Percentiles rank a stretch among this genome's conserved stretches.
These are phyloP conservation scores for Hydrotaea cyrtoneurina DNA, from an alignment of 2,888 invertebrate species.

Conservation along the genomic window DNA sequence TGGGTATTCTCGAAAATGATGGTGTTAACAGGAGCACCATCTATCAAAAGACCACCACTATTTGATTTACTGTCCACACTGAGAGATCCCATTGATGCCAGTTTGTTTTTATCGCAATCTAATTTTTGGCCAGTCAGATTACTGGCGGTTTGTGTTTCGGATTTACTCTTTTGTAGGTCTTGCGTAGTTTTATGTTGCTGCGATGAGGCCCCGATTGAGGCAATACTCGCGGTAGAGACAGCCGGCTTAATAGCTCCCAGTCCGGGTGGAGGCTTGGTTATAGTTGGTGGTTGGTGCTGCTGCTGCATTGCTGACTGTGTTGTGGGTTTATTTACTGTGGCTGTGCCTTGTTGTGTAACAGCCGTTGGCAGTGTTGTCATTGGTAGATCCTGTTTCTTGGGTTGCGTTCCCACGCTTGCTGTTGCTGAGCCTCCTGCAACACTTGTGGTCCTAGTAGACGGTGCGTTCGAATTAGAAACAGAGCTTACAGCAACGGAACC, in stretches of 20 bases:
- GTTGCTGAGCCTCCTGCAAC: not conserved
- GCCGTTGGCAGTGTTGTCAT: slow-evolving; percentile 70
- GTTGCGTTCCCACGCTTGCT: slow-evolving; percentile 15
- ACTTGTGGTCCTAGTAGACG: slow-evolving; percentile 47
- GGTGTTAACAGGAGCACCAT: slow-evolving; percentile 91
- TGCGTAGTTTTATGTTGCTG: slow-evolving; percentile 62
- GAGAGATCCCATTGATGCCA: slow-evolving; percentile 42
- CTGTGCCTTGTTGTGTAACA: slow-evolving; percentile 62
- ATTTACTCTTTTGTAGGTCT: slow-evolving; percentile 62
- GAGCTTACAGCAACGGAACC: slow-evolving; percentile 7
- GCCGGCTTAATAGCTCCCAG: slow-evolving; percentile 80
- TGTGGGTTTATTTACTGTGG: slow-evolving; percentile 56
- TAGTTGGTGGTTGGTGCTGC: slow-evolving; percentile 71
- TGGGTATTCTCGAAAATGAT: slow-evolving; percentile 96
- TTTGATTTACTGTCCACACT: slow-evolving; percentile 46
- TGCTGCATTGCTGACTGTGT: slow-evolving; percentile 77
- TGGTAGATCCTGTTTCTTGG: slow-evolving; percentile 73
- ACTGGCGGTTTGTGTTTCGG: slow-evolving; percentile 62
- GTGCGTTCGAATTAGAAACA: slow-evolving; percentile 55
- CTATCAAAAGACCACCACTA: slow-evolving; percentile 83
- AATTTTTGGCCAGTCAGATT: slow-evolving; percentile 56
- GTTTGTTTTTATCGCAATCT: slow-evolving; percentile 64
- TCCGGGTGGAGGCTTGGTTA: slow-evolving; percentile 73
- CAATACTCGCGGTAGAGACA: slow-evolving; percentile 71
- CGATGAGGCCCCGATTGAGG: slow-evolving; percentile 74